Evolutionary conservation across 53 echinoderm and acorn worm species (phyloP).

Genomic region (Glandiceps talaboti): DNA sequence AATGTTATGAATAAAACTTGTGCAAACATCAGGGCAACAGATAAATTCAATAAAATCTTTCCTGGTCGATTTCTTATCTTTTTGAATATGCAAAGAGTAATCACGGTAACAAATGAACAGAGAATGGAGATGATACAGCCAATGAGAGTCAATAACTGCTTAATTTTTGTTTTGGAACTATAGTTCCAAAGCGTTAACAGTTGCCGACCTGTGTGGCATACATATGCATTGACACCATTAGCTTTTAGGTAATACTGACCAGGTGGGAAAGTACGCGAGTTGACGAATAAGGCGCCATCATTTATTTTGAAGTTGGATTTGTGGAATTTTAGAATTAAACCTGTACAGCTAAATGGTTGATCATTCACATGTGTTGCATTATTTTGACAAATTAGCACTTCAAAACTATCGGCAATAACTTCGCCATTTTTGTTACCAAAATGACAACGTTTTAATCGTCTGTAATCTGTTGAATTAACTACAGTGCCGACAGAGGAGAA

Average conservation of each 20-base stretch:
- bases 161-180: not conserved
- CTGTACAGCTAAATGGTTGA: not conserved
- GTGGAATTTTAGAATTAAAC: not conserved
- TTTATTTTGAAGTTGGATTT: not conserved
- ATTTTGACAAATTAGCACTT: not conserved
- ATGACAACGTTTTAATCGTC: not conserved
- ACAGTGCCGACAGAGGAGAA: too few species aligned
- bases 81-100: not conserved
- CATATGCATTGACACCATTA: not conserved
- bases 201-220: not conserved
- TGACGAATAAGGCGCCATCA: not conserved
- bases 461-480: too few species aligned
- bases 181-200: not conserved
- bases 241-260: not conserved
- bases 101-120: not conserved
- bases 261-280: not conserved
- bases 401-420: not conserved
- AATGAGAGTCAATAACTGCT: not conserved
- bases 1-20: not conserved
- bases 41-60: not conserved
- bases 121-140: not conserved
- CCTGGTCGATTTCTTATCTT: not conserved
- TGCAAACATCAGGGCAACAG: not conserved
- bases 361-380: not conserved
- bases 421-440: not conserved